phyloP scores from a whole-genome alignment of 2,113 vertebrate genomes.

The Indri indri region DNA sequence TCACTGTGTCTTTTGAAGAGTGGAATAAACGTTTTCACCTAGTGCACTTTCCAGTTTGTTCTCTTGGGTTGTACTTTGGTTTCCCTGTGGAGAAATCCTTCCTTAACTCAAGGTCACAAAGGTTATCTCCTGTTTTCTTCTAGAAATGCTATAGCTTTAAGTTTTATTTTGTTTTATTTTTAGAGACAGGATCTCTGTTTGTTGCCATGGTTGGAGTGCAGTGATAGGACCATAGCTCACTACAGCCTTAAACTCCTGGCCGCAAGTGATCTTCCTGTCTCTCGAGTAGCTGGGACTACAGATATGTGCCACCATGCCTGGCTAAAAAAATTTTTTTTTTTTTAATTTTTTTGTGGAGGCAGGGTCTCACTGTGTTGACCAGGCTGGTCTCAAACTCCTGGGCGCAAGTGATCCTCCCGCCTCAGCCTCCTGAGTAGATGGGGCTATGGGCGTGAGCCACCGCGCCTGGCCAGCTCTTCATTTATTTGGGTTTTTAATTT shows the following conservation, averaged over 20 bases:
- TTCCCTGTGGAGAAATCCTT: background rate
- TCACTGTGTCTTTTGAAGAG: background rate
- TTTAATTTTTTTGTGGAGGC: background rate
- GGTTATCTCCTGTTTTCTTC: background rate
- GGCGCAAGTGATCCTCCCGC: no score
- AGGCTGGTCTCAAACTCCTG: background rate
- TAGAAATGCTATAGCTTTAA: background rate
- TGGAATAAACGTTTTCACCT: background rate
- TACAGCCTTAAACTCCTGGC: background rate
- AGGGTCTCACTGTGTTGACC: background rate
- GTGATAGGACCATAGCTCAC: background rate
- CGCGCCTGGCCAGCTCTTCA: background rate
- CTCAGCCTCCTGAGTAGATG: no score
- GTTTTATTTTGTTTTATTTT: background rate
- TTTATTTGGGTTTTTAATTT: background rate
- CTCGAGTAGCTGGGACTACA: background rate
- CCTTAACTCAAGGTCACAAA: no score
- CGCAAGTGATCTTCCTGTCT: background rate
- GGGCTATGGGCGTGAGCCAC: no score
- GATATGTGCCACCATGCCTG: background rate
- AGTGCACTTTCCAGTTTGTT: background rate
- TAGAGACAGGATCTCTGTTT: background rate
- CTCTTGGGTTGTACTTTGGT: background rate
- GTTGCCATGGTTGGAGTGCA: no score
- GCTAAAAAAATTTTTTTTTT: background rate